phyloP scores from a whole-genome alignment of 2,113 vertebrate species.

The Hippocampus barbouri region DNA sequence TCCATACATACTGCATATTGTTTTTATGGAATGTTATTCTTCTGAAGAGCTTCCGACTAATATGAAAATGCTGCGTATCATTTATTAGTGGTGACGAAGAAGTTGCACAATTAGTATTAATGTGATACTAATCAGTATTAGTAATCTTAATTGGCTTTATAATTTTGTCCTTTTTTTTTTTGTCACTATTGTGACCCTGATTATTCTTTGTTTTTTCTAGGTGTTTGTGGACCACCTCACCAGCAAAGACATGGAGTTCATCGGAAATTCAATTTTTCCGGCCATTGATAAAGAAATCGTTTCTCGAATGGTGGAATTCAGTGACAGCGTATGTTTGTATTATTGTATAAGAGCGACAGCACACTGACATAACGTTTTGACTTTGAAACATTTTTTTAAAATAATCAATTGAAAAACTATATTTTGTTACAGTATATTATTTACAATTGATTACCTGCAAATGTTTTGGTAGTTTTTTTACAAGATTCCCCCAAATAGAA shows the following conservation, averaged over 20 bases:
- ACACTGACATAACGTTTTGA: neutral
- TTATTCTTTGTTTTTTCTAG: slow-evolving; percentile 57
- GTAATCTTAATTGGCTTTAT: neutral
- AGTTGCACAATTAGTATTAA: neutral
- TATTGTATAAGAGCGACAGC: neutral
- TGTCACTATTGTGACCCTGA: neutral
- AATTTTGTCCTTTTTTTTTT: neutral
- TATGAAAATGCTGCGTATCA: too few species aligned
- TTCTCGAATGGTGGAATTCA: slow-evolving; percentile 94
- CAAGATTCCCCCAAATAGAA: too few species aligned
- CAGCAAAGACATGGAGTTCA: slow-evolving; percentile 90
- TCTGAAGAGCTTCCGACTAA: too few species aligned
- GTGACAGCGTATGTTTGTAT: slow-evolving; percentile 77
- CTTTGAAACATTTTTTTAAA: too few species aligned
- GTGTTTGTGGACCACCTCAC: slow-evolving; percentile 92
- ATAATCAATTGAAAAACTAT: too few species aligned
- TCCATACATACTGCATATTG: too few species aligned
- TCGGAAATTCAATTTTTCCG: slow-evolving; percentile 84
- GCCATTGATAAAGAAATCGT: slow-evolving; percentile 80
- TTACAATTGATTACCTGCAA: too few species aligned
- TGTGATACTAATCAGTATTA: neutral
- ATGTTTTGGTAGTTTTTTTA: too few species aligned
- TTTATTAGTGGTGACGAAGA: too few species aligned
- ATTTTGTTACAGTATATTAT: too few species aligned
- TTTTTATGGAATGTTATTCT: too few species aligned